Evolutionary conservation across 2,888 invertebrate genomes (phyloP), one percentile per base, ranked within the genome.

Genomic region (Hypena proboscidalis): DNA sequence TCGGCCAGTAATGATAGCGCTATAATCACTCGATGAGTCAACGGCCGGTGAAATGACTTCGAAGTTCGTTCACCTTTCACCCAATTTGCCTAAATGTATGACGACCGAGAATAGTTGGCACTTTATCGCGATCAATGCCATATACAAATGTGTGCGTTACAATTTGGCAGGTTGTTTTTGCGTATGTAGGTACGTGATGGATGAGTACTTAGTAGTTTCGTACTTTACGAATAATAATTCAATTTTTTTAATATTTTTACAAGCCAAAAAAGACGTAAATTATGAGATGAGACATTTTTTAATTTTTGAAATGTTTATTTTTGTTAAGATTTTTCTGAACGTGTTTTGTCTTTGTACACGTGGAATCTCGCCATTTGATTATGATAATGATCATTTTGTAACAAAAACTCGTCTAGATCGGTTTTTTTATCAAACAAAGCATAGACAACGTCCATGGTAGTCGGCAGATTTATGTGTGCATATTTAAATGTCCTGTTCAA

Each of bases 1-100:
- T 83, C 74, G 74, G 77, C 77, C 79, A 79, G 77, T 76, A 75
- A 73, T 80, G 80, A 83, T 82, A 81, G 77, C 77, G 71, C 50
- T 75, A 70, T 75, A 82, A 78, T 81, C 71, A 73, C 58, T 58
- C 70, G 61, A 70, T 76, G 79, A 80, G 82, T 81, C 82, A 79
- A 81, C 77, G 82, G 61, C 81, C 85, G 78, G 80, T 77, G 83
- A 82, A 85, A 83, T 81, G 81, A 75, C 73, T 58, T 70, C 70
- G 65, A 52, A 41, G 84, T 70, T 75, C 77, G 51, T 78, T 84
- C 71, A 86, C 83, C 85, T 85, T 83, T 86, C 83, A 86, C 86
- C 85, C 77, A 86, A 80, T 84, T 86, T 84, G 77, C 77, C 72
- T 77, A 82, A 80, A 80, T 75, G 70, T 68, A 62, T 46, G 42